Conservation (phyloP, 1,140 invertebrate species). For the Formica selysi region DNA sequence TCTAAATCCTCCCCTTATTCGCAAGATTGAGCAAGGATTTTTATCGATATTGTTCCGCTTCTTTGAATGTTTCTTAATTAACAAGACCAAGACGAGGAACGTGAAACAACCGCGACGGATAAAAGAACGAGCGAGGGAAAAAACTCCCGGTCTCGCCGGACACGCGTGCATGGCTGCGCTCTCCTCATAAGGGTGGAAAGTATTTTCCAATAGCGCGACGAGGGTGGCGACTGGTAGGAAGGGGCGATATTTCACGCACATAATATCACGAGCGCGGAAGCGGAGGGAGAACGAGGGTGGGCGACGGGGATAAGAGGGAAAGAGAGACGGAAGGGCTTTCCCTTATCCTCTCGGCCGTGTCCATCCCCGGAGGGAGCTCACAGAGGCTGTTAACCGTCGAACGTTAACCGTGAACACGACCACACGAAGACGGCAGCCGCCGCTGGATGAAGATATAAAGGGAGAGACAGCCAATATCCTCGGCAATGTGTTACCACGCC, state of each 20-base stretch:
- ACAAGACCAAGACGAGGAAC: constrained; percentile 28
- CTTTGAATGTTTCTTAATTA: constrained; percentile 6
- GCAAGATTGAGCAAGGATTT: constrained; percentile 15
- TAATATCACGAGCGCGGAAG: constrained; percentile 61
- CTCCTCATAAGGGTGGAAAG: constrained; percentile 63
- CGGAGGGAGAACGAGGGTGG: not conserved
- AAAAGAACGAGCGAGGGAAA: constrained; percentile 26
- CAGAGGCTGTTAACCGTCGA: constrained; percentile 45
- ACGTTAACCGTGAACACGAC: constrained; percentile 59
- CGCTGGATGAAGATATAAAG: constrained; percentile 70
- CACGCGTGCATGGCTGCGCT: constrained; percentile 58
- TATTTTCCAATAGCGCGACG: constrained; percentile 73
- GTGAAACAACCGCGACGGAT: constrained; percentile 5
- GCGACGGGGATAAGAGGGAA: constrained; percentile 12
- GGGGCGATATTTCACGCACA: constrained; percentile 70
- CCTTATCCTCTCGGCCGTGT: constrained; percentile 47
- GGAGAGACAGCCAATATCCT: constrained; percentile 72
- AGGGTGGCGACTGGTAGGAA: constrained; percentile 36
- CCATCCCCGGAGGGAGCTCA: constrained; percentile 25
- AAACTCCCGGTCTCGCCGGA: constrained; percentile 36
- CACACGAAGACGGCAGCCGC: constrained; percentile 43
- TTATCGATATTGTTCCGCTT: not conserved
- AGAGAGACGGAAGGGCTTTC: not conserved
- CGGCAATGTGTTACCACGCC: constrained; percentile 71
- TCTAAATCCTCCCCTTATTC: not conserved